Evolutionary conservation across 2,113 vertebrate species (phyloP).

Genomic region (Plestiodon gilberti): DNA sequence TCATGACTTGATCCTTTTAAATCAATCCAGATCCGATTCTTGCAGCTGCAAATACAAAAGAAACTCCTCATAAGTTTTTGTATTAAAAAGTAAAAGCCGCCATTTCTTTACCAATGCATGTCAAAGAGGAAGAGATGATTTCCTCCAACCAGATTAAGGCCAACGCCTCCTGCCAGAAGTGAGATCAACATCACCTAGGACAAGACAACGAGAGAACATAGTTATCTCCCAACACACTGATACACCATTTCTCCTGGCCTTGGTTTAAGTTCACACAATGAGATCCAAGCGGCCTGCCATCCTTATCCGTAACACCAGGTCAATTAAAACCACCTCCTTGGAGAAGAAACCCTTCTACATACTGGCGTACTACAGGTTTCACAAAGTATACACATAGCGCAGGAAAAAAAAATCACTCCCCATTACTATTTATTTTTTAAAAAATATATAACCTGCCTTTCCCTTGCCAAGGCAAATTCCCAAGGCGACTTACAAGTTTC

Average conservation of each 20-base stretch:
- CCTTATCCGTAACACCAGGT: not conserved
- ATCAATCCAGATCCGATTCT: not conserved
- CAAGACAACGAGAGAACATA: slow-evolving; percentile 34
- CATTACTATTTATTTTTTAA: no score
- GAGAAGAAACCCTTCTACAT: no score
- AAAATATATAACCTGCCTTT: no score
- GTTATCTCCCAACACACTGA: not conserved
- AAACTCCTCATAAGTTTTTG: not conserved
- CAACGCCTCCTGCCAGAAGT: slow-evolving; percentile 91
- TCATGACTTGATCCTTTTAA: not conserved
- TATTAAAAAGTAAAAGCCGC: not conserved
- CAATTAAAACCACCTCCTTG: not conserved
- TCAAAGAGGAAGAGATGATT: slow-evolving; percentile 97
- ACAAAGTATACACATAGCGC: not conserved
- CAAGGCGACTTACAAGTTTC: not conserved
- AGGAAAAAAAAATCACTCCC: no score
- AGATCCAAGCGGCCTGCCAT: not conserved
- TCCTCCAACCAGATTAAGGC: slow-evolving; percentile 92
- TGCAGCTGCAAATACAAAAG: not conserved
- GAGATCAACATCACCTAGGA: slow-evolving; percentile 94
- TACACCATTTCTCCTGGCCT: not conserved
- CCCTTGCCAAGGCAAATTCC: not conserved
- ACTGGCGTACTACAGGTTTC: not conserved
- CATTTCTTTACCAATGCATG: slow-evolving; percentile 93
- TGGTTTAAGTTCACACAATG: slow-evolving; percentile 6